These are phyloP conservation scores for Argya squamiceps DNA, from an alignment of 2,797 vertebrate species.

Conservation along the genomic window DNA sequence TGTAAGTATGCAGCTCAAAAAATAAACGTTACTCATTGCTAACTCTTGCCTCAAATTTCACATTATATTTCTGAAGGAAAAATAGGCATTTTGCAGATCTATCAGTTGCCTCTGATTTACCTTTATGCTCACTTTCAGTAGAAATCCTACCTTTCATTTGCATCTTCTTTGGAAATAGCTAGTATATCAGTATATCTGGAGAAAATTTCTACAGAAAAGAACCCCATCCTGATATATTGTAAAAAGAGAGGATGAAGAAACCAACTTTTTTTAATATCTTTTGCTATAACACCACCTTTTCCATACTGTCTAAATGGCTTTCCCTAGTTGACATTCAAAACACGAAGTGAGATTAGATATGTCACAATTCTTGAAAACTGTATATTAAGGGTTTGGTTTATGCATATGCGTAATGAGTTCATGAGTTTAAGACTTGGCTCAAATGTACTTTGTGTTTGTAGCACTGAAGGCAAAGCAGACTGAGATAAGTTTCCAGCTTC, in stretches of 20 bases:
- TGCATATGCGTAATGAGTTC: background rate
- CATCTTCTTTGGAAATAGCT: background rate
- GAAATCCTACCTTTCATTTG: background rate
- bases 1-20: background rate
- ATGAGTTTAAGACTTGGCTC: background rate
- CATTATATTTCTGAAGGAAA: background rate
- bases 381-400: background rate
- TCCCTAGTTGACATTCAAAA: background rate
- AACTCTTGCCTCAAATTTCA: background rate
- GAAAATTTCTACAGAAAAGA: background rate
- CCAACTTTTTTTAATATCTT: background rate
- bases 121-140: background rate
- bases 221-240: accelerated
- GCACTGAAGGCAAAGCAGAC: background rate
- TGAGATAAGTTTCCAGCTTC: background rate
- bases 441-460: background rate
- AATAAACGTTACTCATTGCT: background rate
- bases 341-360: background rate
- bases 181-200: background rate
- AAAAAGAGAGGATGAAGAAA: background rate
- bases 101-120: background rate
- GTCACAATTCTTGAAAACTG: background rate
- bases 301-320: background rate
- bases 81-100: background rate
- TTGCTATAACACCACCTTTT: background rate